A percentile compares a stretch with the other conserved stretches of the same genome.
phyloP scores from a whole-genome alignment of 23 tunicate species.

The Phallusia fumigata region DNA sequence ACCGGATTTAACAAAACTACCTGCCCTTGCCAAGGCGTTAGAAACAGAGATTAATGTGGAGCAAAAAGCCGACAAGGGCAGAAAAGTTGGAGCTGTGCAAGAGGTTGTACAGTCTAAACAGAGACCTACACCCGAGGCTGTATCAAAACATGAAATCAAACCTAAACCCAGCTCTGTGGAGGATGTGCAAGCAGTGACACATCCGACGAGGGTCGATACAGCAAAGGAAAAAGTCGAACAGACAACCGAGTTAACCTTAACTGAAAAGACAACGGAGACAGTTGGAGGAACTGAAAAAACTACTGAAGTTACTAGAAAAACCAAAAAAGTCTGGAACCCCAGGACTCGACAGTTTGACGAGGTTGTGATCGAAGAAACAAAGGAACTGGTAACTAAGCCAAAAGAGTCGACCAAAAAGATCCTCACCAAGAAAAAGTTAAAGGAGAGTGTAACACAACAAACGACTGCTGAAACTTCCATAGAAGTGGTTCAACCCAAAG shows the following conservation, averaged over 20 bases:
- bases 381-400: background rate
- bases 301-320: conserved; percentile 17
- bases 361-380: conserved; percentile 37
- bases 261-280: background rate
- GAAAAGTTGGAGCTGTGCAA: too few relatives aligned
- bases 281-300: background rate
- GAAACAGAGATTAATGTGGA: too few relatives aligned
- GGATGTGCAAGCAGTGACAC: background rate
- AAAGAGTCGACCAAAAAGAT: background rate
- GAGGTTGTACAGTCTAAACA: too few relatives aligned
- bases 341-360: conserved; percentile 50
- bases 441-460: background rate
- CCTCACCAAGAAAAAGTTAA: background rate
- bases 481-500: too few relatives aligned
- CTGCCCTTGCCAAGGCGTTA: too few relatives aligned
- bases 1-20: too few relatives aligned
- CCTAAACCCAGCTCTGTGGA: background rate
- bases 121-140: background rate
- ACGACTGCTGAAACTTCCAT: too few relatives aligned
- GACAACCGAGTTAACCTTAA: conserved; percentile 3
- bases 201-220: background rate
- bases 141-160: background rate
- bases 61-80: too few relatives aligned
- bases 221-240: background rate
- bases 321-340: conserved; percentile 69